Base-by-base conservation (phyloP, 1,140 invertebrate genomes). In the Cotesia vestalis region DNA sequence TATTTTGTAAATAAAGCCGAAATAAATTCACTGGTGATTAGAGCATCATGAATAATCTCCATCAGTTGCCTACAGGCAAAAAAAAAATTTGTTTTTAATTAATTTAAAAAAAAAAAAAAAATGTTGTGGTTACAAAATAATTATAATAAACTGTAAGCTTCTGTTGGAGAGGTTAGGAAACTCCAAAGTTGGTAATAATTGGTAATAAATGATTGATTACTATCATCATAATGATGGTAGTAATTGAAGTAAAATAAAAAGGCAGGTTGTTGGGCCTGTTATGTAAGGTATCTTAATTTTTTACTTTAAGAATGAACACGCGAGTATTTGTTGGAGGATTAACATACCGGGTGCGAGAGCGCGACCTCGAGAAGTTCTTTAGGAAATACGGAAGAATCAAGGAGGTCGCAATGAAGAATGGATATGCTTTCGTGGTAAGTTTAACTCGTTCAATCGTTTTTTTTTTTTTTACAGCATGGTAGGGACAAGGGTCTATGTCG, bases 401-500 rank as follows among this genome's bases (percentile, higher is more conserved):
- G 83, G 93, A 94, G 86, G 89, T 94, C 79, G 88, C 93, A 82
- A 89, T 94, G 82, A 94, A 94, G 88, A 94, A 93, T 87, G 93
- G 93, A 84, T 94, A 93, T 90, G 93, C 92, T 78, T 94, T 94
- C 91, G 93, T 94, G 87, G 93, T 94, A 90, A 90, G 92, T 91
- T 85, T 86, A 86, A 86, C 80, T 85, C 75, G 79, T 79, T 83
- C 78, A 83, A 85, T 86, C 86, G 83, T 86, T 85, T 59, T 38
- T 69, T 69, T 69, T 69, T 86, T 80, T 86, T 87, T 89, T 88
- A 88, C 87, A 91, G 89, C 85, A 95, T 95, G 93, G 93, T 95
- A 87, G 93, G 94, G 83, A 94, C 96, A 83, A 91, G 97, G 83
- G 94, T 99, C 76, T 99, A 98, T 90, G 94, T 99, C 81, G 98